A percentile compares a stretch with the other conserved stretches of the same genome.
Evolutionary conservation across 2,797 vertebrate species (phyloP).

Genomic region (Perodicticus potto): DNA sequence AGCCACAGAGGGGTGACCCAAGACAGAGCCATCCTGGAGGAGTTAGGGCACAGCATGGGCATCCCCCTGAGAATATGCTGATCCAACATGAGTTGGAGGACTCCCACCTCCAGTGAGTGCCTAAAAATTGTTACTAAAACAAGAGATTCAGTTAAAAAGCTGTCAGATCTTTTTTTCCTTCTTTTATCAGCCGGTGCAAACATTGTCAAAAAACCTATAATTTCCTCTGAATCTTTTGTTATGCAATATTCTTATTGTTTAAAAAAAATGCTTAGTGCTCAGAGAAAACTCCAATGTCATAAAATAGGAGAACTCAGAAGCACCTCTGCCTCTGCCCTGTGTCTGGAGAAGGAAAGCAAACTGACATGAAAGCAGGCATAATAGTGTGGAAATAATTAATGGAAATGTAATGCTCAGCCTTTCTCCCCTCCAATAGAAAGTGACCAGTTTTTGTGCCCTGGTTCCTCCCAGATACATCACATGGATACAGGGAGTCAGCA

Average conservation of each 20-base stretch:
- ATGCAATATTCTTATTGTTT: neutral
- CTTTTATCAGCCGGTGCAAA: neutral
- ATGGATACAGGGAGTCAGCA: constrained; percentile 75
- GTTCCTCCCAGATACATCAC: constrained; percentile 70
- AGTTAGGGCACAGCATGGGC: neutral
- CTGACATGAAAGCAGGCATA: neutral
- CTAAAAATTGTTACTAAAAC: neutral
- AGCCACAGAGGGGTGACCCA: neutral
- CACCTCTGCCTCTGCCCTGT: neutral
- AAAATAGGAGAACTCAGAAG: neutral
- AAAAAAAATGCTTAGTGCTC: constrained; percentile 25
- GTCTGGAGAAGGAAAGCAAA: constrained; percentile 59
- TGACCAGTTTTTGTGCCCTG: neutral
- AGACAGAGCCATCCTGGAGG: neutral
- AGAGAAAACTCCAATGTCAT: neutral
- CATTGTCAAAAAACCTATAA: neutral
- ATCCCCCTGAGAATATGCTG: neutral
- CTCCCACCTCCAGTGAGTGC: neutral
- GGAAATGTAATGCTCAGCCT: neutral
- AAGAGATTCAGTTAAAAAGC: neutral
- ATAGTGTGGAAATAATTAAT: constrained; percentile 36
- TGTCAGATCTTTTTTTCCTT: neutral
- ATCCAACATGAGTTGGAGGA: neutral
- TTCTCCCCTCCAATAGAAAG: constrained; percentile 63
- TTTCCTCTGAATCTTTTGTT: neutral